Evolutionary conservation across 2,888 invertebrate species (phyloP).

Genomic region (Laothoe populi): DNA sequence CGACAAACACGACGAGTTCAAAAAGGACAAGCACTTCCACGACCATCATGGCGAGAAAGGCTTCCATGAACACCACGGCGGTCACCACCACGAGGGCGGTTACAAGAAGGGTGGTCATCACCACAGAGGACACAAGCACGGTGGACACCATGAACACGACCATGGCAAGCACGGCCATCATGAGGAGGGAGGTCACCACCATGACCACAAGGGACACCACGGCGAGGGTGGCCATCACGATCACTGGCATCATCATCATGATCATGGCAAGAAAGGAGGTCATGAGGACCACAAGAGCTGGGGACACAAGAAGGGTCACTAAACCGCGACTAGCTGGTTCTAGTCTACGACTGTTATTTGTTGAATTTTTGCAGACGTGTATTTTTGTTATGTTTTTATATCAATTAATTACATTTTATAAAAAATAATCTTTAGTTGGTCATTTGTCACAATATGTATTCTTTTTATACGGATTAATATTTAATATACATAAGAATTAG

Average conservation of each 20-base stretch:
- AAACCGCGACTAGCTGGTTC: conserved; percentile 45
- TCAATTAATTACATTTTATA: conserved; percentile 38
- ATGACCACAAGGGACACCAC: conserved; percentile 91
- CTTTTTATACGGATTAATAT: too few species aligned
- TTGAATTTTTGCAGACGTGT: conserved; percentile 56
- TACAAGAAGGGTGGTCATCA: conserved; percentile 92
- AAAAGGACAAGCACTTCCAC: conserved; percentile 93
- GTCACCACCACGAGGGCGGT: conserved; percentile 90
- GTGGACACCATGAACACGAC: conserved; percentile 90
- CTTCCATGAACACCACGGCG: conserved; percentile 91
- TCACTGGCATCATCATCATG: conserved; percentile 89
- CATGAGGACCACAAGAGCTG: conserved; percentile 92
- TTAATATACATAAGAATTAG: too few species aligned
- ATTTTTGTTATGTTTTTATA: conserved; percentile 60
- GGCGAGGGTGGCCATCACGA: conserved; percentile 91
- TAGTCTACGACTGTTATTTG: conserved; percentile 56
- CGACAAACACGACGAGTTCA: conserved; percentile 92
- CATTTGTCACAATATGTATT: too few species aligned
- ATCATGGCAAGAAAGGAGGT: conserved; percentile 91
- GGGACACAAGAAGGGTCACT: conserved; percentile 86
- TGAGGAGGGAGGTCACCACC: conserved; percentile 90
- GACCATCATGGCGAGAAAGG: conserved; percentile 92
- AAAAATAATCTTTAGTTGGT: conserved; percentile 25
- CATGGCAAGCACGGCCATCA: conserved; percentile 91
- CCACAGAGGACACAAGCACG: conserved; percentile 91